phyloP scores from a whole-genome alignment of 64 coral and sea anemone genomes.

The Acropora yongei region DNA sequence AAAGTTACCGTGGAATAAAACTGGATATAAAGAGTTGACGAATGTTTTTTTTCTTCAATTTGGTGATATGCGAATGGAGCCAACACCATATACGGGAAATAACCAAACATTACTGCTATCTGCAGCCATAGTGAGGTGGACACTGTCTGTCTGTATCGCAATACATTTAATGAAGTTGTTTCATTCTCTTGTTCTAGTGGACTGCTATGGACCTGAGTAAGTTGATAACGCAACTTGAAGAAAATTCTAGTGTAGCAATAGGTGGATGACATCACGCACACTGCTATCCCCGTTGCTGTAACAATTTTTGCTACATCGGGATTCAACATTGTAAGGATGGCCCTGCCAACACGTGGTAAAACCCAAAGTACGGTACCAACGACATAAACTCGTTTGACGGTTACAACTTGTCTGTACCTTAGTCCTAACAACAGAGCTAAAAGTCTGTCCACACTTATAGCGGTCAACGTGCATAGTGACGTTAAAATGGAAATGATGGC shows the following conservation, averaged over 20 bases:
- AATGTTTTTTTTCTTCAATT: too few relatives aligned
- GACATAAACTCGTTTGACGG: not conserved
- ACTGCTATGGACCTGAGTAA: not conserved
- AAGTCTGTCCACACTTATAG: not conserved
- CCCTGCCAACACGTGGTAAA: not conserved
- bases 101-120: too few relatives aligned
- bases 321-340: too few relatives aligned
- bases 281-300: not conserved
- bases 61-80: too few relatives aligned
- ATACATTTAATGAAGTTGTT: too few relatives aligned
- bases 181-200: too few relatives aligned
- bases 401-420: not conserved
- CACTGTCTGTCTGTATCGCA: too few relatives aligned
- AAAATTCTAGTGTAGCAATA: not conserved
- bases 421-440: not conserved
- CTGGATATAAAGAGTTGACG: too few relatives aligned
- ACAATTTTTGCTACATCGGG: not conserved
- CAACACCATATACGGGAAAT: too few relatives aligned
- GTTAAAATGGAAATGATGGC: not conserved
- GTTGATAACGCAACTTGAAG: not conserved
- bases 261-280: not conserved
- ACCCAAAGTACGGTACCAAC: not conserved
- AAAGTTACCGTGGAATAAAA: too few relatives aligned
- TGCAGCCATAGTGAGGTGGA: too few relatives aligned
- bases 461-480: not conserved